A percentile compares a stretch with the other conserved stretches of the same genome.
These are phyloP conservation scores for Hemithea aestivaria DNA, from an alignment of 2,888 invertebrate genomes.

Conservation along the genomic window DNA sequence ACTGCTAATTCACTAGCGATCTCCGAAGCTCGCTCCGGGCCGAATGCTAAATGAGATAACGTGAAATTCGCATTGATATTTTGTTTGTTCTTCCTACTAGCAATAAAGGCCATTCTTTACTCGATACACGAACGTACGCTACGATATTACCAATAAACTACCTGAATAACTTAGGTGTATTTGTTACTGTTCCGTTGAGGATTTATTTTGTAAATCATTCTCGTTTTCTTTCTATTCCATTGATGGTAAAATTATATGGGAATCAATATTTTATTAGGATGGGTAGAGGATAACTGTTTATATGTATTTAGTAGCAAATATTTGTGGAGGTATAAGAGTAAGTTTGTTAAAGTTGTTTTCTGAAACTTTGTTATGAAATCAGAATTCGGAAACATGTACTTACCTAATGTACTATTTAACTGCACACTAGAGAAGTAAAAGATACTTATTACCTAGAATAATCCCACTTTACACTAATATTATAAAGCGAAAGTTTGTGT, in stretches of 20 bases:
- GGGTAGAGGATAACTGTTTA: too few species aligned
- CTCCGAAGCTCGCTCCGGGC: slow-evolving; percentile 32
- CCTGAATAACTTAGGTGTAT: slow-evolving; percentile 14
- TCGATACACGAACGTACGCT: slow-evolving; percentile 13
- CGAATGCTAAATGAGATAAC: slow-evolving; percentile 50
- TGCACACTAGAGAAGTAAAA: too few species aligned
- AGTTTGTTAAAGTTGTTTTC: too few species aligned
- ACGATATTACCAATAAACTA: slow-evolving; percentile 12
- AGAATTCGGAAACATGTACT: too few species aligned
- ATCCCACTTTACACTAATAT: too few species aligned
- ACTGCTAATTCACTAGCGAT: slow-evolving; percentile 54
- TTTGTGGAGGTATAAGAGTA: too few species aligned
- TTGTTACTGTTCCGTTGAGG: slow-evolving; percentile 9
- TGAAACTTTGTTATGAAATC: too few species aligned
- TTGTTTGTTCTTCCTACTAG: slow-evolving; percentile 22
- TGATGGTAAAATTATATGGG: slow-evolving; percentile 4
- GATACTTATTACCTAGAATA: too few species aligned
- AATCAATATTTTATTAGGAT: slow-evolving; percentile 7
- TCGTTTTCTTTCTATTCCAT: background rate
- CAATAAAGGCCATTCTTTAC: slow-evolving; percentile 19
- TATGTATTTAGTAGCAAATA: too few species aligned
- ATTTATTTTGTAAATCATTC: slow-evolving; percentile 15
- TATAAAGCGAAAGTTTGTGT: too few species aligned
- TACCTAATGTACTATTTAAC: too few species aligned
- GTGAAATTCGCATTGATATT: slow-evolving; percentile 22